Conservation (phyloP, 1,140 invertebrate species). For the Papilio polyxenes region DNA sequence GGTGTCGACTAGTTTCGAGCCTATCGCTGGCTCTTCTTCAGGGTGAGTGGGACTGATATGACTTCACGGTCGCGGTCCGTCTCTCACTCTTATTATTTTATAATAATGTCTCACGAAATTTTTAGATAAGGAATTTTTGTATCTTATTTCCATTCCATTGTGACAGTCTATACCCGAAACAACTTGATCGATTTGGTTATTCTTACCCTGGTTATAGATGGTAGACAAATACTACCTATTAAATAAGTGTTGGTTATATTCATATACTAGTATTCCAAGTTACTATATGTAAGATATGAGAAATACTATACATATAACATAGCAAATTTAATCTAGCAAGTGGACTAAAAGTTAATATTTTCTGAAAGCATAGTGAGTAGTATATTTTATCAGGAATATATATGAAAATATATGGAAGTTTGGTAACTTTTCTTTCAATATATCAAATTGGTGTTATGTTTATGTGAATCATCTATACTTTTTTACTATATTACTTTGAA, state of each 20-base stretch:
- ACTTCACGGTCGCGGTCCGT: no score
- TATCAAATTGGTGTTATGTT: background rate
- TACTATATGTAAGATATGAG: background rate
- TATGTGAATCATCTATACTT: background rate
- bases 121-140: no score
- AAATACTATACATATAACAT: background rate
- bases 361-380: constrained; percentile 6
- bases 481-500: no score
- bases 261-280: background rate
- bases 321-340: background rate
- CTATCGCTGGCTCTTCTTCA: no score
- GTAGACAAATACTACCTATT: background rate
- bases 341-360: constrained; percentile 13
- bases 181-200: no score
- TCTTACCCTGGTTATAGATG: no score
- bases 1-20: no score
- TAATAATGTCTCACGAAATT: no score
- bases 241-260: background rate
- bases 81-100: no score
- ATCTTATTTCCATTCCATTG: no score
- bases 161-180: no score
- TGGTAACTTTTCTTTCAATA: background rate
- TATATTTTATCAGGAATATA: background rate
- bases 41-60: no score
- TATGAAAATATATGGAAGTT: background rate